Conservation (phyloP, 2,113 vertebrate species). For the Periophthalmus modestus region DNA sequence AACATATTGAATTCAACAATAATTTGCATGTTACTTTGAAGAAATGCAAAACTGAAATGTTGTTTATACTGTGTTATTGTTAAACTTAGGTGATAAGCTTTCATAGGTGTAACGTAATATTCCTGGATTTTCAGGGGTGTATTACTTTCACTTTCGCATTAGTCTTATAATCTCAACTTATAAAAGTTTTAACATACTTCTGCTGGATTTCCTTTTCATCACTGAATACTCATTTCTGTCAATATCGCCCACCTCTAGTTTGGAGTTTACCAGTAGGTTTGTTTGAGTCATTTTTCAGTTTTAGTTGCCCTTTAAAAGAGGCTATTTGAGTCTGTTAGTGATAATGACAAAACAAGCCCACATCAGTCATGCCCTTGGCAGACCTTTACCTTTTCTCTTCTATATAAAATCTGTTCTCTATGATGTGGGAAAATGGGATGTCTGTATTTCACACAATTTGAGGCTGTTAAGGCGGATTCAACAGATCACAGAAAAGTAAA, state of each 20-base stretch:
- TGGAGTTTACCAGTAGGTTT: not conserved
- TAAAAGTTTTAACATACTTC: not conserved
- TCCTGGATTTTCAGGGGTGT: too few relatives aligned
- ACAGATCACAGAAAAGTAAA: not conserved
- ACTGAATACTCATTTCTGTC: not conserved
- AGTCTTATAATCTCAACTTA: too few relatives aligned
- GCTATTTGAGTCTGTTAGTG: not conserved
- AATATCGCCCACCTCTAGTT: not conserved
- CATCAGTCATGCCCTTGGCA: conserved; percentile 4
- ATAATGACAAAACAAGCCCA: conserved; percentile 1
- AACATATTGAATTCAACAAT: too few relatives aligned
- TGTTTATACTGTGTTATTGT: too few relatives aligned
- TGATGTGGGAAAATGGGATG: not conserved
- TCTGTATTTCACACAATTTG: not conserved
- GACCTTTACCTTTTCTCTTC: not conserved
- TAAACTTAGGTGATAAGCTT: too few relatives aligned
- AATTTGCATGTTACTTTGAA: too few relatives aligned
- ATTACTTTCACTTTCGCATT: too few relatives aligned
- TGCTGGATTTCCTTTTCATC: not conserved
- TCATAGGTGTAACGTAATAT: too few relatives aligned
- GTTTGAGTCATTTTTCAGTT: not conserved
- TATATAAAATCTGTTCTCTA: not conserved
- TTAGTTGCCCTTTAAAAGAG: not conserved
- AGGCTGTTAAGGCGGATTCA: not conserved
- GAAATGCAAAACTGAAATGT: too few relatives aligned